Percentiles rank a stretch among this genome's conserved stretches.
phyloP scores from a whole-genome alignment of 2,113 vertebrate species.

The Elaphurus davidianus region DNA sequence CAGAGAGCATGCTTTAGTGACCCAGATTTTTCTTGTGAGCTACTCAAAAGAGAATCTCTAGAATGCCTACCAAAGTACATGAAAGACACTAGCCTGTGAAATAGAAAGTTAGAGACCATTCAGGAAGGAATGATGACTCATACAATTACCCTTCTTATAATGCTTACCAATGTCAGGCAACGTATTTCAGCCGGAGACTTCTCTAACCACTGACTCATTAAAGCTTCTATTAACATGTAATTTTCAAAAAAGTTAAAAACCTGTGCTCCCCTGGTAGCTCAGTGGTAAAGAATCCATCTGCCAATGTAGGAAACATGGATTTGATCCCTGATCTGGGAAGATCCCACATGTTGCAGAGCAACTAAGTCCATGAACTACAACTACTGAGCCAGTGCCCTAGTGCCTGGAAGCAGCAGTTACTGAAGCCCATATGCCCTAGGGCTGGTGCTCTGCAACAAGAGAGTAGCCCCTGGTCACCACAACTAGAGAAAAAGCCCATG shows the following conservation, averaged over 20 bases:
- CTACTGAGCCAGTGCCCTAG: background rate
- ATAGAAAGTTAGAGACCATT: background rate
- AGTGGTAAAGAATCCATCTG: background rate
- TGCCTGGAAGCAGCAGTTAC: background rate
- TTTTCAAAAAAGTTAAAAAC: conserved; percentile 33
- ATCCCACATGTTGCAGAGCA: background rate
- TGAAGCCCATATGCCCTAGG: background rate
- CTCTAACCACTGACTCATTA: background rate
- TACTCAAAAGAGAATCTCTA: background rate
- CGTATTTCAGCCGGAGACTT: background rate
- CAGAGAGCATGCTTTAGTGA: background rate
- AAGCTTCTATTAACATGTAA: background rate
- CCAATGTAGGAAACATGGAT: background rate
- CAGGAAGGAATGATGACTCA: background rate
- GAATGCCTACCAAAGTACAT: background rate
- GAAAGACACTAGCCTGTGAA: background rate
- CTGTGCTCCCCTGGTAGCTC: background rate
- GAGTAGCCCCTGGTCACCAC: background rate
- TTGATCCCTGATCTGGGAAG: background rate
- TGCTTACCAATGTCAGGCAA: background rate
- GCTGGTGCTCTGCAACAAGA: background rate
- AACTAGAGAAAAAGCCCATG: background rate
- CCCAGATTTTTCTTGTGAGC: background rate
- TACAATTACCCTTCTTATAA: background rate
- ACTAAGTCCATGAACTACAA: background rate